These are phyloP conservation scores for Gymnocypris eckloni DNA, from an alignment of 2,797 vertebrate species.

Conservation along the genomic window DNA sequence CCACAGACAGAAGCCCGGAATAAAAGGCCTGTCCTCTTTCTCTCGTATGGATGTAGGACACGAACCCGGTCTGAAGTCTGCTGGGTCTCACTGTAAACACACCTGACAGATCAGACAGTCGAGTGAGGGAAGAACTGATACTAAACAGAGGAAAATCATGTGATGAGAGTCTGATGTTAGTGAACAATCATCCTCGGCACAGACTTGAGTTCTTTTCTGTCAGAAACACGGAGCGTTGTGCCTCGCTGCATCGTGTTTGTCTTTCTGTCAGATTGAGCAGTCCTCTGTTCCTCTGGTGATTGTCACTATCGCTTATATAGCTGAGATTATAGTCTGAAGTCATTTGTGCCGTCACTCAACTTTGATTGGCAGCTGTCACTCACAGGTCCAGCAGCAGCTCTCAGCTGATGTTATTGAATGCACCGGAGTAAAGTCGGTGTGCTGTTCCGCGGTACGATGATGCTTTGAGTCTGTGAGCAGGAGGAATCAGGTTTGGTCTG, in stretches of 20 bases:
- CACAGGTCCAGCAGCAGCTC: neutral
- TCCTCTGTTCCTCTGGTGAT: neutral
- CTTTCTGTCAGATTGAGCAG: neutral
- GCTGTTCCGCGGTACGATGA: neutral
- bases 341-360: neutral
- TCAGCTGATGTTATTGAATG: neutral
- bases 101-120: neutral
- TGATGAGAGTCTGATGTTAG: no score
- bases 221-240: neutral
- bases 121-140: no score
- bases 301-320: neutral
- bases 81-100: no score
- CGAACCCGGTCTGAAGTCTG: no score
- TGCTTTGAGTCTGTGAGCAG: neutral
- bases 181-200: no score
- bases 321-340: neutral
- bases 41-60: no score
- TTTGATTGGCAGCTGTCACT: slow-evolving; percentile 10
- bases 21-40: no score
- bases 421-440: neutral
- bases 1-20: no score
- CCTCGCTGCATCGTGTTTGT: neutral
- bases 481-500: neutral
- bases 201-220: no score
- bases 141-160: no score